These are phyloP conservation scores for Clavelina lepadiformis DNA, from an alignment of 23 tunicate genomes.

Conservation along the genomic window DNA sequence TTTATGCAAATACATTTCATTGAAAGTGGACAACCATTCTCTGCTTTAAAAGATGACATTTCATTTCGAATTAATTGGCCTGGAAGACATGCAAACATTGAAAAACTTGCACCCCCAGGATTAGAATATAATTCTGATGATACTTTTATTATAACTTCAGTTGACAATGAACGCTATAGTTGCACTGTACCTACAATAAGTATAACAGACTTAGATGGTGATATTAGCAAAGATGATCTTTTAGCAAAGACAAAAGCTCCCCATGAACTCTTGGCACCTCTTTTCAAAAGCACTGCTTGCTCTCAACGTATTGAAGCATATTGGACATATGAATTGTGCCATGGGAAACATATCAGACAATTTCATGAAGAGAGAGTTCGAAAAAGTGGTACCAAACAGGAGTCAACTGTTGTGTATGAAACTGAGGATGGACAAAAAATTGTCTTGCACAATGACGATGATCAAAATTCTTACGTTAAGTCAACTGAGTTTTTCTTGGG, in stretches of 20 bases:
- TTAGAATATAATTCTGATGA: conserved; percentile 49
- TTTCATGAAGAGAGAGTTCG: conserved; percentile 87
- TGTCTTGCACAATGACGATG: conserved; percentile 7
- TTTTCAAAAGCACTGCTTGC: conserved; percentile 51
- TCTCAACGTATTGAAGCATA: conserved; percentile 56
- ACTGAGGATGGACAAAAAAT: conserved; percentile 24
- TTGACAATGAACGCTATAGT: conserved; percentile 67
- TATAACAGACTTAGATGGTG: neutral
- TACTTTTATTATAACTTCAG: conserved; percentile 56
- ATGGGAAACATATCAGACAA: conserved; percentile 83
- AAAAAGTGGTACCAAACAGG: neutral
- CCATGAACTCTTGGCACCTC: conserved; percentile 35
- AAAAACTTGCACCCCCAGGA: conserved; percentile 4
- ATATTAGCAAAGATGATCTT: neutral
- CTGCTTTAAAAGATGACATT: conserved; percentile 69
- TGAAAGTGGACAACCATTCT: conserved; percentile 23
- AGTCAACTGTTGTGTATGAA: neutral
- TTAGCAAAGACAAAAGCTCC: conserved; percentile 10
- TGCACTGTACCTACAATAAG: conserved; percentile 62
- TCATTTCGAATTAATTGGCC: conserved; percentile 59
- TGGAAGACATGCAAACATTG: conserved; percentile 1
- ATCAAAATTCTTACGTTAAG: conserved; percentile 24
- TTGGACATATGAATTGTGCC: conserved; percentile 96
- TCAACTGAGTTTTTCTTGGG: conserved; percentile 86
- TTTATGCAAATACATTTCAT: too few species aligned